Evolutionary conservation across 2,888 invertebrate genomes (phyloP), one percentile per base, ranked within the genome.

Genomic region (Nebria brevicollis): DNA sequence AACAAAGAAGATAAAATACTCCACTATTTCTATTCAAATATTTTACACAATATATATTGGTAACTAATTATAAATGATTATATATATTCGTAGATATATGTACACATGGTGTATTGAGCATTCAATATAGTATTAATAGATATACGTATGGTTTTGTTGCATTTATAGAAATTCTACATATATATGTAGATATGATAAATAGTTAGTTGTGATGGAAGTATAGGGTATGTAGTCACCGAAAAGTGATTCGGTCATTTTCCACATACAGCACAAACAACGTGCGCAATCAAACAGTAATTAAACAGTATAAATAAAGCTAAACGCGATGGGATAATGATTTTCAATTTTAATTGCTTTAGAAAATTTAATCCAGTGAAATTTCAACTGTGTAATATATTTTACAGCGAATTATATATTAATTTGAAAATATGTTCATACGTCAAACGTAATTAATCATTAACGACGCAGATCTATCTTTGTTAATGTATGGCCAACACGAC

Each of bases 271-370:
- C 80, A 75, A 75, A 80, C 80, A 72, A 80, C 75, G 75, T 75
- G 70, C 72, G 80, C 80, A 80, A 80, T 80, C 80, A 80, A 80
- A 75, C 70, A 70, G 80, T 80, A 80, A 80, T 80, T 80, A 80
- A 80, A 80, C 80, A 80, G 80, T 80, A 80, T 80, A 80, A 80
- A 80, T 80, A 80, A 80, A 80, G 80, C 80, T 80, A 70, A 80
- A 80, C 80, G 75, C 65, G 75, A 80, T 80, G 72, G 80, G 72
- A 68, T 80, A 80, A 80, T 80, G 80, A 80, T 80, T 80, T 80
- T 80, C 80, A 80, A 75, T 80, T 80, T 80, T 80, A 80, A 80
- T 80, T 80, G 80, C 75, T 80, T 80, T 75, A 80, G 80, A 80
- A 75, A 80, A 80, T 80, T 80, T 80, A 80, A 80, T 80, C 80